phyloP scores from a whole-genome alignment of 2,888 invertebrate species.

The Mythimna loreyi region DNA sequence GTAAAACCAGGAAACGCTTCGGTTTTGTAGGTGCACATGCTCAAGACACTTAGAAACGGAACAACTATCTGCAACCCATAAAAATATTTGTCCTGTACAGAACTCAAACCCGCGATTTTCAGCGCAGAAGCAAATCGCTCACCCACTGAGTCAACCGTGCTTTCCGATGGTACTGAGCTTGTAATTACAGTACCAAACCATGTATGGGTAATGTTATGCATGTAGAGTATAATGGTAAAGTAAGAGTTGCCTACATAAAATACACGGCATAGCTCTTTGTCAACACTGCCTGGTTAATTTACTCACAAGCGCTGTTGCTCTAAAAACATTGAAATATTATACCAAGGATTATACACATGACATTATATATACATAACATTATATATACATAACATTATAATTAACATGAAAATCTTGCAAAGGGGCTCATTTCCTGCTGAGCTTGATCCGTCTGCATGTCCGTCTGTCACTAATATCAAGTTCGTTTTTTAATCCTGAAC shows the following conservation, averaged over 20 bases:
- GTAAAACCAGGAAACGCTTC: no score
- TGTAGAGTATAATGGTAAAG: conserved; percentile 15
- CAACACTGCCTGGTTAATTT: conserved; percentile 44
- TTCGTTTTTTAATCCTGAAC: no score
- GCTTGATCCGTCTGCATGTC: no score
- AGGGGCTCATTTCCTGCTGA: no score
- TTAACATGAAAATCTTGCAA: neutral
- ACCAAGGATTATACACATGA: neutral
- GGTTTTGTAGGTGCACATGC: no score
- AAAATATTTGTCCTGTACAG: no score
- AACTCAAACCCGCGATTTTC: no score
- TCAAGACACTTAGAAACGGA: no score
- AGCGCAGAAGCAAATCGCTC: no score
- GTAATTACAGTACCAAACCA: neutral
- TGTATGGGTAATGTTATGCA: neutral
- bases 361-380: neutral
- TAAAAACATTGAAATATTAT: conserved; percentile 42
- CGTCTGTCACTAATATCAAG: no score
- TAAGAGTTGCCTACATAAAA: conserved; percentile 34
- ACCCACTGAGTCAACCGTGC: no score
- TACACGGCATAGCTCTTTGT: conserved; percentile 47
- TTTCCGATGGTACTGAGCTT: neutral
- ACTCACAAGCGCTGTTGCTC: conserved; percentile 33
- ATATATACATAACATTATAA: neutral
- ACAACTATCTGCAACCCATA: no score